These are phyloP conservation scores for Cataglyphis hispanica DNA, from an alignment of 1,140 invertebrate genomes.

Conservation along the genomic window DNA sequence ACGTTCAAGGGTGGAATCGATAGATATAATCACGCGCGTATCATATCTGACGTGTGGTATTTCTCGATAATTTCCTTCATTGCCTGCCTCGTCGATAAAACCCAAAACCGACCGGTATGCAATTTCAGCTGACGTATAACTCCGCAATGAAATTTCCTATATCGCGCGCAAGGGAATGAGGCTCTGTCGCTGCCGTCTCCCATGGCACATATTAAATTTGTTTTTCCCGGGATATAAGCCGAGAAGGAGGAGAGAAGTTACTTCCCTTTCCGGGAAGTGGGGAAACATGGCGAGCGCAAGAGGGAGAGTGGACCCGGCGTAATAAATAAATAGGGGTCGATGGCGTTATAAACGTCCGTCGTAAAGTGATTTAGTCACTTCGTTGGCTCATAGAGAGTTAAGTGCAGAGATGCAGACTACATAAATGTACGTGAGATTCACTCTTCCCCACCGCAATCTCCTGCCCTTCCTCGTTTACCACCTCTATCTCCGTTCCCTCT, in stretches of 20 bases:
- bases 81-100: constrained; percentile 11
- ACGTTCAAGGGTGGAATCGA: neutral
- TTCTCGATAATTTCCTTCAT: constrained; percentile 42
- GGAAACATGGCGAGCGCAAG: constrained; percentile 5
- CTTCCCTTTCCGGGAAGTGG: neutral
- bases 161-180: constrained; percentile 2
- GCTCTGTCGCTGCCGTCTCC: too few relatives aligned
- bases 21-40: constrained; percentile 13
- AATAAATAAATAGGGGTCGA: constrained; percentile 83
- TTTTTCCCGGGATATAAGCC: constrained; percentile 38
- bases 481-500: neutral
- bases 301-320: constrained; percentile 47
- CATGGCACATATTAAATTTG: constrained; percentile 58
- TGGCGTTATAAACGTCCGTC: constrained; percentile 79
- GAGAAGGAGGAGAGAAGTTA: constrained; percentile 30
- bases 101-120: constrained; percentile 28
- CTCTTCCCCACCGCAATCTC: constrained; percentile 39
- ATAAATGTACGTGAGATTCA: constrained; percentile 78
- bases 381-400: constrained; percentile 77
- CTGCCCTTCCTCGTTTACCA: neutral
- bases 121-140: constrained; percentile 42
- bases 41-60: neutral
- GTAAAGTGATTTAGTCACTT: constrained; percentile 79
- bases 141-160: constrained; percentile 51
- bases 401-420: constrained; percentile 80